Evolutionary conservation across 1,140 invertebrate genomes (phyloP), one percentile per base, ranked within the genome.

Genomic region (Nylanderia fulva): DNA sequence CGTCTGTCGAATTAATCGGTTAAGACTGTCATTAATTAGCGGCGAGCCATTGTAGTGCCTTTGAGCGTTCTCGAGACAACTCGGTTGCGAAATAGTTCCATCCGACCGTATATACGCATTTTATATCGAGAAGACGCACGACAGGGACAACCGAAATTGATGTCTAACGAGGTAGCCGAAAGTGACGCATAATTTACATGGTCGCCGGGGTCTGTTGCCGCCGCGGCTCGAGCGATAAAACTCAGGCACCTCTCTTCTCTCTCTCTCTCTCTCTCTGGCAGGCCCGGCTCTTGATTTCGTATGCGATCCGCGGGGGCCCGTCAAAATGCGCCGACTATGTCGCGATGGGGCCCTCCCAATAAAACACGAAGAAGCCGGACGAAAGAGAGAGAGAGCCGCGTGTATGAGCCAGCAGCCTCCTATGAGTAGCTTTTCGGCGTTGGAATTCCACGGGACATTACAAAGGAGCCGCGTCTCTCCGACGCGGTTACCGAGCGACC

Each of bases 251-350:
- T 84, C 77, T 72, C 39, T 69, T 36, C 60, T n/a, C n/a, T n/a
- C n/a, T n/a, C n/a, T n/a, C n/a, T n/a, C n/a, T n/a, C n/a, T n/a
- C n/a, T n/a, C n/a, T 39, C 39, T 68, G 48, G 5, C 21, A 9
- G 58, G 66, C 71, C 79, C 80, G 85, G 72, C 84, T 71, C 86
- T 83, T 90, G 88, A 92, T 92, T 92, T 91, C 88, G 89, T 91
- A 92, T 92, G 91, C 92, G 86, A 88, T 91, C 89, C 90, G 88
- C 87, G 85, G 85, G 88, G 89, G 85, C 85, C 88, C 88, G 88
- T 91, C 91, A 90, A 92, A 92, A 92, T 91, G 86, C 86, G 90
- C 91, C 90, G 90, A 86, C 91, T 85, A 91, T 91, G 91, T 92
- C 90, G 90, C 88, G 83, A 75, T 33, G 29, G 8, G 86, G 83